Conservation (phyloP, 1,140 invertebrate species). For the Zaprionus vittiger region DNA sequence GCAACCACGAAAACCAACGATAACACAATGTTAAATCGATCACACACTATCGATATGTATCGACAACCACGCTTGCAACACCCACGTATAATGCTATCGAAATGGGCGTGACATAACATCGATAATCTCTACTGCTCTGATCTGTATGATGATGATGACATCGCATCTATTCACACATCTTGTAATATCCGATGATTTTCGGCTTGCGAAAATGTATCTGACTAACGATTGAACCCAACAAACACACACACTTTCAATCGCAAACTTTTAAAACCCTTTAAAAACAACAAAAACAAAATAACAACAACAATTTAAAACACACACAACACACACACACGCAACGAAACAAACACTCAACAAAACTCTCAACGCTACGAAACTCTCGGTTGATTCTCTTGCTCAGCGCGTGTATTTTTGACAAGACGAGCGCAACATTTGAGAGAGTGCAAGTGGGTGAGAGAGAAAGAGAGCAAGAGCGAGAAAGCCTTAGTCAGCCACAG, state of each 20-base stretch:
- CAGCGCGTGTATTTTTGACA: slow-evolving; percentile 22
- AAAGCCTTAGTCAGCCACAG: slow-evolving; percentile 41
- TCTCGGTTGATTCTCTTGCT: not conserved
- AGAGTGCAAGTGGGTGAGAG: slow-evolving; percentile 12
- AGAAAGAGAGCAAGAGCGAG: slow-evolving; percentile 1
- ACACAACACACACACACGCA: slow-evolving; percentile 10
- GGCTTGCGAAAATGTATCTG: slow-evolving; percentile 81
- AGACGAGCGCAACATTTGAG: slow-evolving; percentile 24
- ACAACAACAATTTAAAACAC: slow-evolving; percentile 4
- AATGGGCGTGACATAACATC: slow-evolving; percentile 58
- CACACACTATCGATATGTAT: not conserved
- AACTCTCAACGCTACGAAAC: slow-evolving; percentile 23
- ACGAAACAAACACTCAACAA: slow-evolving; percentile 8
- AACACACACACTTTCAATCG: slow-evolving; percentile 28
- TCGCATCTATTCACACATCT: slow-evolving; percentile 83
- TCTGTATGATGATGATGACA: slow-evolving; percentile 83
- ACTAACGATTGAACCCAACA: slow-evolving; percentile 73
- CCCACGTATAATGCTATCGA: slow-evolving; percentile 4
- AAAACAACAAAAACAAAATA: slow-evolving; percentile 3
- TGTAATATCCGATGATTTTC: slow-evolving; percentile 84
- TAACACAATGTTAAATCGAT: slow-evolving; percentile 7
- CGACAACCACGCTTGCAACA: slow-evolving; percentile 42
- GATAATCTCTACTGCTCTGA: slow-evolving; percentile 47
- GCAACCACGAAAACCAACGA: slow-evolving; percentile 6
- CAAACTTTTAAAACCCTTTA: slow-evolving; percentile 32